These are phyloP conservation scores for Passer montanus DNA, from an alignment of 2,113 vertebrate genomes.

Conservation along the genomic window DNA sequence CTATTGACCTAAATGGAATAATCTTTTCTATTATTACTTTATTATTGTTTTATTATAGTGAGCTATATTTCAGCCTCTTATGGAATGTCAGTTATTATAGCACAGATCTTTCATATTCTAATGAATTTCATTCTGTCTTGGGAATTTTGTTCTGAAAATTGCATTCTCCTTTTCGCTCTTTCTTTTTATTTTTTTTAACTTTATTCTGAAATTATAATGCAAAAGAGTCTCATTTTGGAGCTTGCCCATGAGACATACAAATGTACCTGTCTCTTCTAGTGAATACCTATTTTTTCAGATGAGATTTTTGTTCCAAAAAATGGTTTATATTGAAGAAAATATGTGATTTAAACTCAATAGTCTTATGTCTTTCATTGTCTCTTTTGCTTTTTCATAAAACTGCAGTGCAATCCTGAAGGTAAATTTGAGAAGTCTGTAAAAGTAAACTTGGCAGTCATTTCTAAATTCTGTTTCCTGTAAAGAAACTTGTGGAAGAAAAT, in stretches of 20 bases:
- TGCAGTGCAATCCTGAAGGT: neutral
- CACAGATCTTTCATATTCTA: neutral
- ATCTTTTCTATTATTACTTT: neutral
- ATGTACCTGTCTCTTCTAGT: neutral
- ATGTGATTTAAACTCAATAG: neutral
- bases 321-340: neutral
- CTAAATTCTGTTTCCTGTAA: neutral
- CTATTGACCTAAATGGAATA: neutral
- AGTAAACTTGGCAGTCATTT: constrained; percentile 10
- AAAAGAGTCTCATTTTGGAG: neutral
- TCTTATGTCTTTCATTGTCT: neutral
- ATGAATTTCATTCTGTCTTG: neutral
- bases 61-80: neutral
- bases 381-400: neutral
- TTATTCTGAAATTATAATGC: neutral
- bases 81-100: neutral
- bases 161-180: neutral
- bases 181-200: neutral
- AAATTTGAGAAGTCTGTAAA: neutral
- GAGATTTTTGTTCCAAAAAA: neutral
- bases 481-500: neutral
- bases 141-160: neutral
- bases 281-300: neutral
- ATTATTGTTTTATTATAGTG: neutral
- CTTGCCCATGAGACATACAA: neutral